phyloP scores from a whole-genome alignment of 2,888 invertebrate genomes.

The Chaetoderma sp. region DNA sequence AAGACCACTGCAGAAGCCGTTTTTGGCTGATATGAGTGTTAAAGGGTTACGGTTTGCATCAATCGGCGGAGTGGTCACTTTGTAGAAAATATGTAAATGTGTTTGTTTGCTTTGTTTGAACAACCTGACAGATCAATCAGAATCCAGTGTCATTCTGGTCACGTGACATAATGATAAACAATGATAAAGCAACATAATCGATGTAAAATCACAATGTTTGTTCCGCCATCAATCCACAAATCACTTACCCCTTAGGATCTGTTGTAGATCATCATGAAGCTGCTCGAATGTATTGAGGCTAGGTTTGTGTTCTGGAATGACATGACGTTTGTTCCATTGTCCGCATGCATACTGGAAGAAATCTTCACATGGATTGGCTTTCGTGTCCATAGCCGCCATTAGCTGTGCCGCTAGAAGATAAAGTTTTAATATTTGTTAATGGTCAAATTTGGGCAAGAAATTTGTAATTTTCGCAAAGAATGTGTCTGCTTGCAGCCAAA shows the following conservation, averaged over 20 bases:
- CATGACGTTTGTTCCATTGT: slow-evolving; percentile 86
- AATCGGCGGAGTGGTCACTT: too few relatives aligned
- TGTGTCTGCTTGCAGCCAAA: neutral
- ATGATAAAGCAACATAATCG: neutral
- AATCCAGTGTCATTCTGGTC: too few relatives aligned
- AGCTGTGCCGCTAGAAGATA: slow-evolving; percentile 79
- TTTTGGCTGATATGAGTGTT: too few relatives aligned
- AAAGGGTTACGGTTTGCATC: too few relatives aligned
- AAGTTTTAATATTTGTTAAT: neutral
- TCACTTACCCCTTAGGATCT: slow-evolving; percentile 78
- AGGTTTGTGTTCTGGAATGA: slow-evolving; percentile 86
- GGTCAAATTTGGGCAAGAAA: too few relatives aligned
- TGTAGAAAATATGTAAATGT: too few relatives aligned
- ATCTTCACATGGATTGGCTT: slow-evolving; percentile 83
- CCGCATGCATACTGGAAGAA: slow-evolving; percentile 92
- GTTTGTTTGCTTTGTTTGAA: too few relatives aligned
- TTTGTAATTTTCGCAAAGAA: neutral
- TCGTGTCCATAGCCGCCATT: slow-evolving; percentile 84
- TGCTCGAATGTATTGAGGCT: slow-evolving; percentile 89
- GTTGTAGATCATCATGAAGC: slow-evolving; percentile 84
- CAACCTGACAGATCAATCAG: too few relatives aligned
- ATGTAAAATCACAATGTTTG: neutral
- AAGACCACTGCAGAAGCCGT: too few relatives aligned
- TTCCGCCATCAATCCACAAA: too few relatives aligned
- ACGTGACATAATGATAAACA: slow-evolving; percentile 1